phyloP scores from a whole-genome alignment of 30 jellyfish, hydroid and myxozoan species.

The Nemopilema nomurai region DNA sequence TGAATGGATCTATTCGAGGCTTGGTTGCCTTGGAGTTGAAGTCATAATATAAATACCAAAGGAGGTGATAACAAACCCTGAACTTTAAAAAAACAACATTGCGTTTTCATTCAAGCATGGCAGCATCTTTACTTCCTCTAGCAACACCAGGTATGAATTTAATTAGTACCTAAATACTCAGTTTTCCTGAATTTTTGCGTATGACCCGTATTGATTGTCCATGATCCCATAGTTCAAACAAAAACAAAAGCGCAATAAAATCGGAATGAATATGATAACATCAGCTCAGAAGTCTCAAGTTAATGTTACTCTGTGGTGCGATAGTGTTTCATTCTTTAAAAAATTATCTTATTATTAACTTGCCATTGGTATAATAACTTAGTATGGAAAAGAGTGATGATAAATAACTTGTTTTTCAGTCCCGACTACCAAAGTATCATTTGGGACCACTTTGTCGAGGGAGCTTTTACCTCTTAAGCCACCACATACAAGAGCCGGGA shows the following conservation, averaged over 20 bases:
- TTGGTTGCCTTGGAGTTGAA: neutral
- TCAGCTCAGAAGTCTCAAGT: too few relatives aligned
- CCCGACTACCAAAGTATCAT: slow-evolving; percentile 68
- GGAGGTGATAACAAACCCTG: neutral
- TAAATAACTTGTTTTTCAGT: slow-evolving; percentile 16
- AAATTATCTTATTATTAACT: too few relatives aligned
- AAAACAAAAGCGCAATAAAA: too few relatives aligned
- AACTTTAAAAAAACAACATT: neutral
- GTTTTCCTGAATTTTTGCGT: too few relatives aligned
- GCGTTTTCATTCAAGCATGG: neutral
- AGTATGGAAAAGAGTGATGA: neutral
- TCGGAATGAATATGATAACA: too few relatives aligned
- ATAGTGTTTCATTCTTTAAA: neutral
- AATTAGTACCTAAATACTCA: neutral
- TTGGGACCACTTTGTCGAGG: slow-evolving; percentile 84
- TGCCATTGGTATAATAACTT: too few relatives aligned
- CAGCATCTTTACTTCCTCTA: slow-evolving; percentile 39
- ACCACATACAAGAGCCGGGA: slow-evolving; percentile 93
- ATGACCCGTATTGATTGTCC: too few relatives aligned
- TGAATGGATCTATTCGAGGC: neutral
- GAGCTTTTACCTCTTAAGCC: slow-evolving; percentile 85
- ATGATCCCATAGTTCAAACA: too few relatives aligned
- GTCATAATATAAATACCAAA: neutral
- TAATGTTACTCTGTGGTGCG: neutral
- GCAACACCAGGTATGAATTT: slow-evolving; percentile 58